Conservation (phyloP, 2,113 vertebrate genomes). For the Malurus cyaneus region DNA sequence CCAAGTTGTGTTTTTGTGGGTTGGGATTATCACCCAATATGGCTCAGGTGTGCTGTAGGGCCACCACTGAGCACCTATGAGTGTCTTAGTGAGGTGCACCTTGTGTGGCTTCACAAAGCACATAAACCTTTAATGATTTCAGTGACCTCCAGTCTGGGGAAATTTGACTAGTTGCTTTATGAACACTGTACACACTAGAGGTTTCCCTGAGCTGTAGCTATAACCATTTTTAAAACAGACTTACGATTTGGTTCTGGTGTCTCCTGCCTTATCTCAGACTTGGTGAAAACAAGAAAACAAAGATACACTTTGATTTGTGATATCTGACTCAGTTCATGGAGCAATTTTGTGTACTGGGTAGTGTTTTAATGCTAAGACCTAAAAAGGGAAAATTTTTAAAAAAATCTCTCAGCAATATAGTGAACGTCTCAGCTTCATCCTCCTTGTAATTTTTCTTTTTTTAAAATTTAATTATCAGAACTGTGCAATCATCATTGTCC, state of each 20-base stretch:
- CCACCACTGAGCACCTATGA: not conserved
- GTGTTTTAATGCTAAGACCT: not conserved
- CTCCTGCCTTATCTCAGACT: not conserved
- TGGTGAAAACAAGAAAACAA: not conserved
- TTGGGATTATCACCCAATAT: not conserved
- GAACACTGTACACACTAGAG: not conserved
- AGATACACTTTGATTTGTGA: not conserved
- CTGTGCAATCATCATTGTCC: too few species aligned
- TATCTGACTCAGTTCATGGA: not conserved
- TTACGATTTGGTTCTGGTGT: not conserved
- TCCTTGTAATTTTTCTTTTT: not conserved
- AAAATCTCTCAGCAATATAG: not conserved
- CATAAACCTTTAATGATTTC: not conserved
- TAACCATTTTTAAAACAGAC: not conserved
- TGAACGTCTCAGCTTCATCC: not conserved
- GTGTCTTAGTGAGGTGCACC: fast-evolving
- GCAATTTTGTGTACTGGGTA: not conserved
- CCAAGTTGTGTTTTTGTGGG: not conserved
- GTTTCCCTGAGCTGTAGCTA: not conserved
- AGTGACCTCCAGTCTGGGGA: not conserved
- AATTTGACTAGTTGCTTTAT: not conserved
- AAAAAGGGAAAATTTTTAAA: not conserved
- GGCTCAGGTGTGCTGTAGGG: not conserved
- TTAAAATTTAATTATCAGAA: not conserved
- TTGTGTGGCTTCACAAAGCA: not conserved